Base-by-base conservation (phyloP, 1,140 invertebrate species). In the Meteorus sp. region DNA sequence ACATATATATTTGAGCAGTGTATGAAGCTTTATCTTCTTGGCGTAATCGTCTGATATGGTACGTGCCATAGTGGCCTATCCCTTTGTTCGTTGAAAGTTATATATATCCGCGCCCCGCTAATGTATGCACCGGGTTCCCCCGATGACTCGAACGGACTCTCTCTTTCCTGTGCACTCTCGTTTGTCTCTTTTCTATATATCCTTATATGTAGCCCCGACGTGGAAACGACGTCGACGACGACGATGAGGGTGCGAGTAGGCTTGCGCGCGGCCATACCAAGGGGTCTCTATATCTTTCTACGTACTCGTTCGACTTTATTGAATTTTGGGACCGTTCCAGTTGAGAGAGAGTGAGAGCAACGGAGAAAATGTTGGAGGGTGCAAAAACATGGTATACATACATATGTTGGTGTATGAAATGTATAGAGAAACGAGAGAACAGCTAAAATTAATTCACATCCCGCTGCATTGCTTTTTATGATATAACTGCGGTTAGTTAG, bases 401-500 rank as follows among this genome's bases (percentile, higher is more conserved):
- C 17, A 37, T 37, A 37, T 37, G 11, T 37, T 4, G 5, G 11
- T 37, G 1, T 37, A 6, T n/a, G n/a, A n/a, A 13, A 39, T 11
- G 11, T 39, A 39, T 13, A 39, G 59, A 61, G 56, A 60, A 62
- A 53, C 59, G 47, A 54, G 65, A 68, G 68, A 69, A 65, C 61
- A 71, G 72, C 66, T 67, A 68, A 71, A 79, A 79, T 79, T 78
- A 77, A 79, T 79, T 78, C 76, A 72, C 76, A 70, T 74, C 72
- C 73, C 68, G 71, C 67, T 77, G 76, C 72, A 78, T 76, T 73
- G 75, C 76, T 79, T 79, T 79, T 80, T 79, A 77, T 70, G 69
- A 76, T 78, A 79, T 78, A 79, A 80, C 76, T 79, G 75, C 72
- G 76, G 77, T 79, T 80, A 78, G 78, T 80, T 80, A 80, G 77